Evolutionary conservation across 2,888 invertebrate genomes (phyloP).

Genomic region (Crematogaster levior): DNA sequence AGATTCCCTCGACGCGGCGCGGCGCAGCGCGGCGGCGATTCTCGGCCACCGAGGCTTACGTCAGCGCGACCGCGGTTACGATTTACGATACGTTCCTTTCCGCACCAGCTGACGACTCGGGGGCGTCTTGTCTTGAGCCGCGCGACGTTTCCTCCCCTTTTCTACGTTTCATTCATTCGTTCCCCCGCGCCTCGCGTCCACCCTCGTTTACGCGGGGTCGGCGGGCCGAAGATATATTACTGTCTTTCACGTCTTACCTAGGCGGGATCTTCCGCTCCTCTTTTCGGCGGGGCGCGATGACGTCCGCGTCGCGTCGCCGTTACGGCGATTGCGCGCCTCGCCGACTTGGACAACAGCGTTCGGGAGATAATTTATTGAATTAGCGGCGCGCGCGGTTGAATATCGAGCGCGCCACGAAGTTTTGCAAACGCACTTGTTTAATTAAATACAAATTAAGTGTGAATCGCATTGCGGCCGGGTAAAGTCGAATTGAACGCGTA

Average conservation of each 20-base stretch:
- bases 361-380: conserved; percentile 17
- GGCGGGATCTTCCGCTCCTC: background rate
- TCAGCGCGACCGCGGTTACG: conserved; percentile 28
- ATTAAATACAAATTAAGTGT: no score
- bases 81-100: conserved; percentile 61
- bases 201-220: background rate
- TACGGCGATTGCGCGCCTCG: conserved; percentile 31
- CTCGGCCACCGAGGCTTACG: no score
- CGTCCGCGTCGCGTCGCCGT: background rate
- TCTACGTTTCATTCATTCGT: conserved; percentile 2
- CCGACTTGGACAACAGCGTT: background rate
- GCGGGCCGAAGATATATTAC: background rate
- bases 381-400: background rate
- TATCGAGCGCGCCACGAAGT: background rate
- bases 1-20: background rate
- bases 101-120: conserved; percentile 65
- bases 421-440: no score
- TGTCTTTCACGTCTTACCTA: background rate
- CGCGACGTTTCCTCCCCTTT: background rate
- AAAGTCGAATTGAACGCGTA: no score
- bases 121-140: no score
- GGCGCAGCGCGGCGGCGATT: no score
- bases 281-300: background rate
- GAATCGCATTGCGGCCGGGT: no score
- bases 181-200: background rate